A percentile compares a stretch with the other conserved stretches of the same genome.
These are phyloP conservation scores for Antigone vipio DNA, from an alignment of 2,113 vertebrate species.

Conservation along the genomic window DNA sequence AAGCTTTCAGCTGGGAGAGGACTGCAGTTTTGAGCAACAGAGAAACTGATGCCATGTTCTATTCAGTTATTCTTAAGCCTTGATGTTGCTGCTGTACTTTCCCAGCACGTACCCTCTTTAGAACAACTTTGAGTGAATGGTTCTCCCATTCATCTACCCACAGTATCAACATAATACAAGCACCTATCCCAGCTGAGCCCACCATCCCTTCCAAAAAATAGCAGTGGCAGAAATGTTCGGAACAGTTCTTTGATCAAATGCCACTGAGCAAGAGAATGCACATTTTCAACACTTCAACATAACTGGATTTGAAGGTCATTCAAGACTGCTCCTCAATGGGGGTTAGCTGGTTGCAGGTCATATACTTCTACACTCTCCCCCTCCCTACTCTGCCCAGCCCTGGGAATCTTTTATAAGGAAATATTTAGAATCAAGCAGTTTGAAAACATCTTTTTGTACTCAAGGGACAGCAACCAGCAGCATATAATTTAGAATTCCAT, in stretches of 20 bases:
- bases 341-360: neutral
- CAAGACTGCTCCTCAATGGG: neutral
- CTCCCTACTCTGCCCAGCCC: neutral
- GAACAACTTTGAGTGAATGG: constrained; percentile 9
- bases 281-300: neutral
- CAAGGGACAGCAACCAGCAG: neutral
- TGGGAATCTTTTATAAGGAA: neutral
- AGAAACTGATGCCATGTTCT: neutral
- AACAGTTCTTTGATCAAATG: neutral
- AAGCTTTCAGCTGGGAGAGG: constrained; percentile 27
- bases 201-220: neutral
- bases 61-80: neutral
- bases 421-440: neutral
- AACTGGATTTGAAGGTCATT: constrained; percentile 1
- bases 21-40: neutral
- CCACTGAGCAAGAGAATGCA: neutral
- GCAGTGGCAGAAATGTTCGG: neutral
- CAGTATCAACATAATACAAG: neutral
- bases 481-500: constrained; percentile 19
- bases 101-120: neutral
- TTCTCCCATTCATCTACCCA: neutral
- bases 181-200: neutral
- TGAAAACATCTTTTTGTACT: constrained; percentile 2
- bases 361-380: neutral
- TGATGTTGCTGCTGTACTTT: neutral